These are phyloP conservation scores for Himalopsyche tibetana DNA, from an alignment of 2,888 invertebrate species.

Conservation along the genomic window DNA sequence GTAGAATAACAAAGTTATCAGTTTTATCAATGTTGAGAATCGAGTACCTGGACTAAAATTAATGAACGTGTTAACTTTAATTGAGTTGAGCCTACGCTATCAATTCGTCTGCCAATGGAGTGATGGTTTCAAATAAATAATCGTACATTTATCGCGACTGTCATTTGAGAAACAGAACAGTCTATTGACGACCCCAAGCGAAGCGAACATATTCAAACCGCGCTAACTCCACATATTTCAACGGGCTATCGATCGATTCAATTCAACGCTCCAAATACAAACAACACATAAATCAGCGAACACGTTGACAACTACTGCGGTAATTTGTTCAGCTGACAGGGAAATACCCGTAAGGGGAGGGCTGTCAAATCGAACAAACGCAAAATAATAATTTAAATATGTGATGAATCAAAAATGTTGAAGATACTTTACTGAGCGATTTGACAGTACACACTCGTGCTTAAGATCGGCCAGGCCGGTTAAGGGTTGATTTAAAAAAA, in stretches of 20 bases:
- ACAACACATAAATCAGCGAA: neutral
- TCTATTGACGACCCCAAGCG: neutral
- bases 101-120: no score
- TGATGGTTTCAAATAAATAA: neutral
- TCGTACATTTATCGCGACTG: neutral
- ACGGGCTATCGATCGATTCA: neutral
- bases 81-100: no score
- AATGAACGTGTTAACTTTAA: no score
- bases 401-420: no score
- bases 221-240: neutral
- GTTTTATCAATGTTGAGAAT: no score
- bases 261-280: neutral
- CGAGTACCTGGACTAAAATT: no score
- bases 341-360: neutral
- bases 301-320: conserved; percentile 20
- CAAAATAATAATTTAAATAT: no score
- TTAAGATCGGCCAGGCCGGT: no score
- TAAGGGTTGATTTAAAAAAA: no score
- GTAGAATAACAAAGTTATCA: no score
- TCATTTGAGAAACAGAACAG: neutral
- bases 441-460: no score
- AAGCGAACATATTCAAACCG: neutral
- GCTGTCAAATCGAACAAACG: neutral
- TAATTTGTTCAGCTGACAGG: neutral
- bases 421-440: no score